phyloP scores from a whole-genome alignment of 2,888 invertebrate genomes.

The Drosophila siamana region DNA sequence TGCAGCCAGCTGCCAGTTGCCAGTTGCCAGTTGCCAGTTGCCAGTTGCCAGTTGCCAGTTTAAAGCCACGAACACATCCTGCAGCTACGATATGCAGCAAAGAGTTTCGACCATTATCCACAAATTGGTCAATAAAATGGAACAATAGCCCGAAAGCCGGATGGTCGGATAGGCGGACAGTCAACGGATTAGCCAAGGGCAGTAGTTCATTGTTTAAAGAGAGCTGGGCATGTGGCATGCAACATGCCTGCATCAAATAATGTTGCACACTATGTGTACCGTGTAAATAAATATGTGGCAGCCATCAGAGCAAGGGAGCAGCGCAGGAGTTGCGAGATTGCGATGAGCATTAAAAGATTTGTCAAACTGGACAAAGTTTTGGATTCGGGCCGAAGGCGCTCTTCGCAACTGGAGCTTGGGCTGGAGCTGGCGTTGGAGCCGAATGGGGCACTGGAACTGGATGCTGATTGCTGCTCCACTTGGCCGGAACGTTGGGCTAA shows the following conservation, averaged over 20 bases:
- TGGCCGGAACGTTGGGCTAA: slow-evolving; percentile 61
- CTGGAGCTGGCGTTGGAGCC: neutral
- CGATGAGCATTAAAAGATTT: slow-evolving; percentile 71
- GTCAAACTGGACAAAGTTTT: slow-evolving; percentile 79
- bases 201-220: slow-evolving; percentile 14
- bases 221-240: slow-evolving; percentile 5
- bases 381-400: slow-evolving; percentile 39
- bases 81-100: slow-evolving; percentile 12
- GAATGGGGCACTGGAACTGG: neutral
- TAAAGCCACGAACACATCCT: slow-evolving; percentile 21
- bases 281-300: slow-evolving; percentile 28
- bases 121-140: slow-evolving; percentile 35
- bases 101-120: slow-evolving; percentile 13
- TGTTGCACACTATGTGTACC: slow-evolving; percentile 4
- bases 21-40: too few relatives aligned
- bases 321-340: slow-evolving; percentile 8
- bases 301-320: neutral
- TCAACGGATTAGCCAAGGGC: slow-evolving; percentile 14
- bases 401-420: slow-evolving; percentile 15
- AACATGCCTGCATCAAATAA: slow-evolving; percentile 26
- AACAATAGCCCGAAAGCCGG: slow-evolving; percentile 6
- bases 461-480: slow-evolving; percentile 25
- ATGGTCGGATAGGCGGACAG: slow-evolving; percentile 1
- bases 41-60: slow-evolving; percentile 6
- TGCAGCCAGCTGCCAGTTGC: slow-evolving; percentile 4